phyloP scores from a whole-genome alignment of 2,797 vertebrate genomes.

The Rhinichthys osculus region DNA sequence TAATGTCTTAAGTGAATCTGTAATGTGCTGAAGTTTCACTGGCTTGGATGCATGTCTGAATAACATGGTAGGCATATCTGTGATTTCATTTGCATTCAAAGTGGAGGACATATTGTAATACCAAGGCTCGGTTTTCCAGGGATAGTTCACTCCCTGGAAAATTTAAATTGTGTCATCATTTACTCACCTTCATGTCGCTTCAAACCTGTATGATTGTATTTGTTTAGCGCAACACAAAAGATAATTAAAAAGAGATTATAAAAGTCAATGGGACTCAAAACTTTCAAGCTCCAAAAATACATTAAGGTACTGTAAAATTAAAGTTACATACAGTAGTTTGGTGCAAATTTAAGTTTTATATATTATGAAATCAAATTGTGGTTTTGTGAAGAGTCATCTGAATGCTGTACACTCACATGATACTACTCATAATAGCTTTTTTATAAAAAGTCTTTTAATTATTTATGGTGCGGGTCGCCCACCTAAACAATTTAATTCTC shows the following conservation, averaged over 20 bases:
- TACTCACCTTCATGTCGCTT: background rate
- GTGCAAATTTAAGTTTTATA: background rate
- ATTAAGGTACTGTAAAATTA: background rate
- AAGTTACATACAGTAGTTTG: background rate
- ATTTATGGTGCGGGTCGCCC: background rate
- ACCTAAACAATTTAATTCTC: background rate
- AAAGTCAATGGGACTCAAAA: background rate
- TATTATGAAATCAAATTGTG: background rate
- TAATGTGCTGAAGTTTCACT: background rate
- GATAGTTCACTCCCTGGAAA: background rate
- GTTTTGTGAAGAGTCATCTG: too few relatives aligned
- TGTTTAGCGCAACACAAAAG: background rate
- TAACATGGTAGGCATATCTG: background rate
- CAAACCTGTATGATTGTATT: background rate
- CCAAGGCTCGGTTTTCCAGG: background rate
- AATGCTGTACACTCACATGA: background rate
- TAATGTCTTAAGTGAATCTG: conserved; percentile 10
- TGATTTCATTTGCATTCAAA: background rate
- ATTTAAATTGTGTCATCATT: background rate
- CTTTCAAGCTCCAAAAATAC: background rate
- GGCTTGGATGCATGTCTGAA: background rate
- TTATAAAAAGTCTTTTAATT: background rate
- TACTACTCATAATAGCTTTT: background rate
- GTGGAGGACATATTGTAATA: background rate
- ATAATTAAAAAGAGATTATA: background rate